Conservation (phyloP, 2,888 invertebrate genomes). For the Lottia scabra region DNA sequence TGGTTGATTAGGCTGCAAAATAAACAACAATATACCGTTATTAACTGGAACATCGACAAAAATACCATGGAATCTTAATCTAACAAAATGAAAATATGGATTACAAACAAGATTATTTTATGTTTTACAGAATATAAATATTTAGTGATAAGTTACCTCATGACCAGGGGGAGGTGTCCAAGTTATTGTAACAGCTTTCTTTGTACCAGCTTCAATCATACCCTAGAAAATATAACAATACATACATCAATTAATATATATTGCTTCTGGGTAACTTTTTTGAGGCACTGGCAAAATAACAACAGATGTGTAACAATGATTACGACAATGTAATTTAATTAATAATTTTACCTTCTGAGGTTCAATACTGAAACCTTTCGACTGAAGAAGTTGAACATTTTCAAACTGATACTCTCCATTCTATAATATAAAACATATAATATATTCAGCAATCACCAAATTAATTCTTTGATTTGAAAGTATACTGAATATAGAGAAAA, state of each 20-base stretch:
- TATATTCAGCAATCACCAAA: neutral
- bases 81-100: too few species aligned
- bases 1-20: conserved; percentile 58
- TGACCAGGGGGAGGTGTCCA: conserved; percentile 67
- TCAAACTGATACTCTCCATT: conserved; percentile 69
- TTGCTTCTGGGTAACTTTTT: too few species aligned
- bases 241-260: neutral
- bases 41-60: too few species aligned
- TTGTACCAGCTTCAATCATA: conserved; percentile 66
- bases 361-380: conserved; percentile 65
- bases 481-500: too few species aligned
- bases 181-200: conserved; percentile 62
- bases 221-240: conserved; percentile 52
- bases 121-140: too few species aligned
- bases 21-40: too few species aligned
- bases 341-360: conserved; percentile 59
- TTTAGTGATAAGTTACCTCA: conserved; percentile 52
- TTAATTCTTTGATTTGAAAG: too few species aligned
- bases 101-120: too few species aligned
- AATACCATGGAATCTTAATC: too few species aligned
- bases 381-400: conserved; percentile 52
- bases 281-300: too few species aligned
- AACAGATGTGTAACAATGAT: too few species aligned
- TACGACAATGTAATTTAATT: too few species aligned
- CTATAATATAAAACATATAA: conserved; percentile 43